A percentile compares a stretch with the other conserved stretches of the same genome.
These are phyloP conservation scores for Mycogona germanica DNA, from an alignment of 2,888 invertebrate species.

Conservation along the genomic window DNA sequence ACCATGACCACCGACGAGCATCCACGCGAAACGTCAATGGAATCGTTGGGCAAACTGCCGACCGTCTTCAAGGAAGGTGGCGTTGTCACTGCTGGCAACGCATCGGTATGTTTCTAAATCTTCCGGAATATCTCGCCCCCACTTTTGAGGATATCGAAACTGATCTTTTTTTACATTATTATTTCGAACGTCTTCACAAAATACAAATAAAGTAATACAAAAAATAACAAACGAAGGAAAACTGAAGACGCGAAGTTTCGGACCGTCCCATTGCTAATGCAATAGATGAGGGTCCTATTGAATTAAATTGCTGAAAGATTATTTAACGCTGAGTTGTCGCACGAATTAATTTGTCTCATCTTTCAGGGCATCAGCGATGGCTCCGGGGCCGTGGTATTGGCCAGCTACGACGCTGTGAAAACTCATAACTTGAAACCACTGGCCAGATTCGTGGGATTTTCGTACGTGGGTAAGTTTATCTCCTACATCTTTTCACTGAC, in stretches of 20 bases:
- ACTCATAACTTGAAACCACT: slow-evolving; percentile 70
- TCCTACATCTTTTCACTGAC: neutral
- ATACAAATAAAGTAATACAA: no score
- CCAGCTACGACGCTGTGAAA: slow-evolving; percentile 79
- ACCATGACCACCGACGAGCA: slow-evolving; percentile 79
- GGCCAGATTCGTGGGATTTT: slow-evolving; percentile 81
- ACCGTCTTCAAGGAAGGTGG: slow-evolving; percentile 91
- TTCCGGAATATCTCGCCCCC: no score
- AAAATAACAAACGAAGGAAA: no score
- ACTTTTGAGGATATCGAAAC: no score
- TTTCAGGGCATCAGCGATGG: slow-evolving; percentile 89
- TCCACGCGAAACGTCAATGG: slow-evolving; percentile 79
- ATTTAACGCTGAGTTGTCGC: no score
- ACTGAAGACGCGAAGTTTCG: no score
- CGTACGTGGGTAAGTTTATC: slow-evolving; percentile 54
- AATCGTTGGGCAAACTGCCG: slow-evolving; percentile 69
- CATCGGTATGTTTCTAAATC: slow-evolving; percentile 80
- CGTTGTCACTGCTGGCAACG: slow-evolving; percentile 84
- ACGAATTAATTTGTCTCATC: slow-evolving; percentile 8
- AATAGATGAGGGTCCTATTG: no score
- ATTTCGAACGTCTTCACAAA: no score
- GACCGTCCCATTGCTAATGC: no score
- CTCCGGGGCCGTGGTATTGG: slow-evolving; percentile 86
- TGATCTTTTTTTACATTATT: no score
- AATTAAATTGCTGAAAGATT: no score